A percentile compares a stretch with the other conserved stretches of the same genome.
Evolutionary conservation across 2,888 invertebrate genomes (phyloP).

Genomic region (Drosophila formosana): DNA sequence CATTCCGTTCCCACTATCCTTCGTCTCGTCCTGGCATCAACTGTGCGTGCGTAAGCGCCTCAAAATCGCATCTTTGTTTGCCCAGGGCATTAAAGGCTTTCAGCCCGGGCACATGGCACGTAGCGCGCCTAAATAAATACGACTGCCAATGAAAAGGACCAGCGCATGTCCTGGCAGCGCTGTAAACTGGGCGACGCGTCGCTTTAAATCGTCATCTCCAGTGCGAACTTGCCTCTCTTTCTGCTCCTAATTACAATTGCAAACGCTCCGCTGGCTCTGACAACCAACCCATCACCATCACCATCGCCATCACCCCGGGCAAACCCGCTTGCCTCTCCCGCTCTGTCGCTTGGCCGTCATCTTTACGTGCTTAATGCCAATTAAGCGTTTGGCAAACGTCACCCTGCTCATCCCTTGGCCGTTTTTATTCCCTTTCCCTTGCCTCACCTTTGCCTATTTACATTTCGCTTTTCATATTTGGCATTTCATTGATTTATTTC

Average conservation of each 20-base stretch:
- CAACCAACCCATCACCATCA: constrained; percentile 31
- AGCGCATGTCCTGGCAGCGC: constrained; percentile 10
- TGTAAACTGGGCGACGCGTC: constrained; percentile 21
- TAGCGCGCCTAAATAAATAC: constrained; percentile 73
- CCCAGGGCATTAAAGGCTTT: constrained; percentile 76
- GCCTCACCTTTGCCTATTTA: constrained; percentile 37
- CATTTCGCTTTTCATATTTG: constrained; percentile 64
- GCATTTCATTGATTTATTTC: constrained; percentile 61
- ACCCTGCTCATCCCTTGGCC: constrained; percentile 20
- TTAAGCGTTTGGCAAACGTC: constrained; percentile 67
- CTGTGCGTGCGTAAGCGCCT: constrained; percentile 69
- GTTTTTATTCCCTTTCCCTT: neutral
- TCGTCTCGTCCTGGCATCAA: constrained; percentile 34
- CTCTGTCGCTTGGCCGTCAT: constrained; percentile 32
- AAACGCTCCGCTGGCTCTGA: constrained; percentile 61
- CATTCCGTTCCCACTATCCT: constrained; percentile 11
- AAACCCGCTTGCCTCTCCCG: constrained; percentile 4
- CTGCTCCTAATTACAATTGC: constrained; percentile 67
- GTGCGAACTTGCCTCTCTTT: neutral
- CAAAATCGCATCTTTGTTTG: constrained; percentile 75
- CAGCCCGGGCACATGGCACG: constrained; percentile 52
- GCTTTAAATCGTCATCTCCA: constrained; percentile 44
- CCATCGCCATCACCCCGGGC: neutral
- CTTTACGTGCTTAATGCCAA: constrained; percentile 76
- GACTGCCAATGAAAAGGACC: constrained; percentile 17